Conservation (phyloP, 2,797 vertebrate species). For the Corythornis leucogaster region DNA sequence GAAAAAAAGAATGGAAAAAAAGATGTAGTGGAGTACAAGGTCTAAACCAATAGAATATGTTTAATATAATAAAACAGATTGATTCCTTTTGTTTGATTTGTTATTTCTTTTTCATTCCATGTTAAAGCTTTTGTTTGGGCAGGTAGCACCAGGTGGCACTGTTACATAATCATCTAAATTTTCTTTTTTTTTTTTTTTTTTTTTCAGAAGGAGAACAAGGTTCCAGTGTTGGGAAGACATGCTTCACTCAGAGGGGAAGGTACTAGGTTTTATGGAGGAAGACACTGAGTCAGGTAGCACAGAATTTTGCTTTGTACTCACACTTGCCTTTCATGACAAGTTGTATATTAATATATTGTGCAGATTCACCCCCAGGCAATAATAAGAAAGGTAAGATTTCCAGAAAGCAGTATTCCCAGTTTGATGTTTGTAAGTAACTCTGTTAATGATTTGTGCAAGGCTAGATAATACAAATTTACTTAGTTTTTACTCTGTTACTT, state of each 20-base stretch:
- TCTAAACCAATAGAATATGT: not conserved
- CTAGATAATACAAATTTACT: not conserved
- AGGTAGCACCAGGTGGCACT: slow-evolving; percentile 70
- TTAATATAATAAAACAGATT: not conserved
- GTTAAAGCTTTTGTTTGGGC: slow-evolving; percentile 1
- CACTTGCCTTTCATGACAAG: not conserved
- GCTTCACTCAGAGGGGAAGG: accelerated
- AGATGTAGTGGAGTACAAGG: not conserved
- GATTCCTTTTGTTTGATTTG: not conserved
- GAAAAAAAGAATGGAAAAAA: not conserved
- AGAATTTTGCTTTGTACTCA: not conserved
- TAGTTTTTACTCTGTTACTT: not conserved
- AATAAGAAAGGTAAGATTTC: not conserved
- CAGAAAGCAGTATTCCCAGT: not conserved
- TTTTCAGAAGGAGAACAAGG: not conserved
- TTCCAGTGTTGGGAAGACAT: not conserved
- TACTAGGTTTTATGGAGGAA: not conserved
- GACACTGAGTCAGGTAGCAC: not conserved
- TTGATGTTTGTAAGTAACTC: not conserved
- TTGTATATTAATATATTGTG: not conserved
- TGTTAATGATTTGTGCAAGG: not conserved
- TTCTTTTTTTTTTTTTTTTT: not conserved
- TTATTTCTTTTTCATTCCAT: not conserved
- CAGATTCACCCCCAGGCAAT: not conserved
- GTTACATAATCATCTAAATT: slow-evolving; percentile 33